A percentile compares a stretch with the other conserved stretches of the same genome.
Conservation (phyloP, 2,113 vertebrate species). For the Atrichornis clamosus region DNA sequence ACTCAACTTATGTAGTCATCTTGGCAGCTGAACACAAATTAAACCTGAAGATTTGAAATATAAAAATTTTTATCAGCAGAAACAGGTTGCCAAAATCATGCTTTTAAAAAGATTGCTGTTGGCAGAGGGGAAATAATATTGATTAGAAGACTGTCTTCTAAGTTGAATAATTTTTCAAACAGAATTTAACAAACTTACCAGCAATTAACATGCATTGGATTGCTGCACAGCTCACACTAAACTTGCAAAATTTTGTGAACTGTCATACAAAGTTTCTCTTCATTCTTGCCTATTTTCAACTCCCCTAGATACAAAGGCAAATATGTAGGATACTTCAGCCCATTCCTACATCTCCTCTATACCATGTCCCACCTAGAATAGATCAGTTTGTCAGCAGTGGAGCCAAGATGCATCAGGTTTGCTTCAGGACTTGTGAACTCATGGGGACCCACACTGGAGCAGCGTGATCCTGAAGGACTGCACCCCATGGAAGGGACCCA, state of each 20-base stretch:
- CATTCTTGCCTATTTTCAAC: conserved; percentile 73
- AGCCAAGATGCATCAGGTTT: not conserved
- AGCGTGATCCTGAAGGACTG: no score
- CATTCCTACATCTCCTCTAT: conserved; percentile 64
- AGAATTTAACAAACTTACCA: conserved; percentile 74
- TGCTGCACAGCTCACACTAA: conserved; percentile 64
- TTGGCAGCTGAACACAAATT: conserved; percentile 11
- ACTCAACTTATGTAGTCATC: not conserved
- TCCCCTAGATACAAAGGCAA: conserved; percentile 73
- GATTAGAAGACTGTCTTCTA: conserved; percentile 65
- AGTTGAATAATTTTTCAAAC: conserved; percentile 66
- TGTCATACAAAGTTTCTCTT: conserved; percentile 68
- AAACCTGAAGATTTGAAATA: not conserved
- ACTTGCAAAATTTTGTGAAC: conserved; percentile 73
- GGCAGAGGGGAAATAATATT: conserved; percentile 41
- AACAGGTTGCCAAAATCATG: not conserved
- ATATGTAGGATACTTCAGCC: conserved; percentile 74
- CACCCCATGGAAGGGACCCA: no score
- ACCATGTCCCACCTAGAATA: conserved; percentile 35
- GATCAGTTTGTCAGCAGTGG: conserved; percentile 29
- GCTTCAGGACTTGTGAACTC: not conserved
- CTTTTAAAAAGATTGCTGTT: conserved; percentile 32
- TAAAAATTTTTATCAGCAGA: not conserved
- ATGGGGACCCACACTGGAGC: no score
- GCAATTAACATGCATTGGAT: conserved; percentile 67